A percentile compares a stretch with the other conserved stretches of the same genome.
Conservation (phyloP, 30 jellyfish, hydroid and myxozoan genomes). For the Sanderia malayensis region DNA sequence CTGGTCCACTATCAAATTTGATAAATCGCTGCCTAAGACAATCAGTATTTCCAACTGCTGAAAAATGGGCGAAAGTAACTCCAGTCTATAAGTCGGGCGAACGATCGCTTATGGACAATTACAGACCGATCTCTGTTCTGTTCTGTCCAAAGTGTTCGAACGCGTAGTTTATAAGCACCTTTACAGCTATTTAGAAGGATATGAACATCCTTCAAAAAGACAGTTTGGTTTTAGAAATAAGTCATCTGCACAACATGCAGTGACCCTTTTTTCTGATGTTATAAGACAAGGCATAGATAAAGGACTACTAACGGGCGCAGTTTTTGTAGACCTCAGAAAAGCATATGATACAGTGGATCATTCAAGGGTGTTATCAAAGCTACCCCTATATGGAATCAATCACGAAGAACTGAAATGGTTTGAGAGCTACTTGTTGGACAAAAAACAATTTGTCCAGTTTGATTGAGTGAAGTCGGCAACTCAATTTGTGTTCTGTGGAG, state of each 20-base stretch:
- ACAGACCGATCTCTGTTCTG: too few relatives aligned
- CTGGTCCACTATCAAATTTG: conserved; percentile 34
- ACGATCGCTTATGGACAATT: too few relatives aligned
- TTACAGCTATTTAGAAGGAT: too few relatives aligned
- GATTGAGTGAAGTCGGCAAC: conserved; percentile 23
- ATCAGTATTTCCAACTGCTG: conserved; percentile 34
- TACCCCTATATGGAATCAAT: too few relatives aligned
- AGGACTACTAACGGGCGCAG: too few relatives aligned
- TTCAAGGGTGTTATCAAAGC: too few relatives aligned
- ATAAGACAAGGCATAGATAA: conserved; percentile 41
- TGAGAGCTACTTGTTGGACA: too few relatives aligned
- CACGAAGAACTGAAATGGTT: too few relatives aligned
- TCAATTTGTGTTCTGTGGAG: conserved; percentile 57
- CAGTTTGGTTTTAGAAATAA: conserved; percentile 12
- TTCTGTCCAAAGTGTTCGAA: too few relatives aligned
- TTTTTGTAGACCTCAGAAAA: too few relatives aligned
- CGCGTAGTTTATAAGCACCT: too few relatives aligned
- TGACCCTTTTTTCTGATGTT: conserved; percentile 27
- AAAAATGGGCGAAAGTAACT: conserved; percentile 9
- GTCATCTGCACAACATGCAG: conserved; percentile 50
- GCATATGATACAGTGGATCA: conserved; percentile 41
- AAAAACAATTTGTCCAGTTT: conserved; percentile 37
- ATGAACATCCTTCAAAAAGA: not conserved
- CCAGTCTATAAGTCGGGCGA: too few relatives aligned
- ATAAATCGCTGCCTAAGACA: conserved; percentile 18